These are phyloP conservation scores for Drosophila nasuta DNA, from an alignment of 1,140 invertebrate species.

Conservation along the genomic window DNA sequence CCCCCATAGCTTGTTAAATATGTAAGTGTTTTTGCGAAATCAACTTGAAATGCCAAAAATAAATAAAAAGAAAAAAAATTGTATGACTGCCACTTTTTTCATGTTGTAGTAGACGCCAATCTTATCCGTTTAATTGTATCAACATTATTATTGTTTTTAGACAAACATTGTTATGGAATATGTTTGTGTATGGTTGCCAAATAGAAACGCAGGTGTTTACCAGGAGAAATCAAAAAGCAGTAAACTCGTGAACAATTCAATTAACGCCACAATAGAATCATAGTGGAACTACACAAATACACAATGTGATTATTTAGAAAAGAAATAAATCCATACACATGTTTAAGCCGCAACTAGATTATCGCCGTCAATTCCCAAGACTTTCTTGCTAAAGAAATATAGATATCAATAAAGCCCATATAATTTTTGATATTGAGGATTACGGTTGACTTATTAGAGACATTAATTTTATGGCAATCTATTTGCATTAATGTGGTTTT, in stretches of 20 bases:
- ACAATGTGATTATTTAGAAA: too few relatives aligned
- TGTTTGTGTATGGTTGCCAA: not conserved
- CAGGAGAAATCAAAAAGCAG: not conserved
- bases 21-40: not conserved
- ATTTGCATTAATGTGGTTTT: constrained; percentile 37
- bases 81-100: not conserved
- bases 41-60: not conserved
- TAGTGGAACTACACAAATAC: not conserved
- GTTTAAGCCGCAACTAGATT: too few relatives aligned
- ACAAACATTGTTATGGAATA: not conserved
- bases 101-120: not conserved
- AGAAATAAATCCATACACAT: too few relatives aligned
- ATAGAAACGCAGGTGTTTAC: not conserved
- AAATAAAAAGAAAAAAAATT: too few relatives aligned
- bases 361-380: too few relatives aligned
- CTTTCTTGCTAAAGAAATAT: not conserved
- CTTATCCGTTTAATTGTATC: constrained; percentile 2
- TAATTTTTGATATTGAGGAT: constrained; percentile 12
- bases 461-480: constrained; percentile 27
- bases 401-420: not conserved
- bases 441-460: constrained; percentile 23
- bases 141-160: not conserved
- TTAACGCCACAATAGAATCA: not conserved
- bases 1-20: not conserved
- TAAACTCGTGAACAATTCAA: not conserved